These are phyloP conservation scores for Hyphantria cunea DNA, from an alignment of 1,140 invertebrate species.

Conservation along the genomic window DNA sequence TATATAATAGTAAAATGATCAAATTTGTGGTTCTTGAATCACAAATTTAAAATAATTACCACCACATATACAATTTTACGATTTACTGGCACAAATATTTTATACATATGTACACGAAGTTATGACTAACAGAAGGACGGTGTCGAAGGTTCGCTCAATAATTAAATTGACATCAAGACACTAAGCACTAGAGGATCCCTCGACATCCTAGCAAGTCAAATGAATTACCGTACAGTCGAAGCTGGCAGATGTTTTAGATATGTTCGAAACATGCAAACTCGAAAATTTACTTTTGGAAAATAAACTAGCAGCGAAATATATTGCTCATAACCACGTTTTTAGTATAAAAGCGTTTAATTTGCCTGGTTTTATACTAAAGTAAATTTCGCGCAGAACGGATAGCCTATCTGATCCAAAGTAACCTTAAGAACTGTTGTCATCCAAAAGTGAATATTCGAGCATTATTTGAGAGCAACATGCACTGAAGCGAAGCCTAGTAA, in stretches of 20 bases:
- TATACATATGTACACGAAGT: slow-evolving; percentile 32
- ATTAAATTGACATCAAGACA: slow-evolving; percentile 46
- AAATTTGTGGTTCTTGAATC: too few species aligned
- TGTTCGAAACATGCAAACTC: slow-evolving; percentile 42
- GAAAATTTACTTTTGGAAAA: slow-evolving; percentile 60
- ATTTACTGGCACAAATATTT: slow-evolving; percentile 18
- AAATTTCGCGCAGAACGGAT: too few species aligned
- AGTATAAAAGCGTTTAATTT: too few species aligned
- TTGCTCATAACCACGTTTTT: too few species aligned
- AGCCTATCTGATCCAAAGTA: too few species aligned
- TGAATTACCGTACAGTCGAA: slow-evolving; percentile 70
- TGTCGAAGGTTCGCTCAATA: slow-evolving; percentile 66
- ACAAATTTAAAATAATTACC: not conserved
- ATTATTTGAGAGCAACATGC: slow-evolving; percentile 40
- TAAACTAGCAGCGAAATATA: too few species aligned
- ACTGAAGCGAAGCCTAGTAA: slow-evolving; percentile 57
- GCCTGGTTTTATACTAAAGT: too few species aligned
- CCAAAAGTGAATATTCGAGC: slow-evolving; percentile 46
- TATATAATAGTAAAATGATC: not conserved
- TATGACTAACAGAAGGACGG: slow-evolving; percentile 41
- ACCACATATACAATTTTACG: not conserved
- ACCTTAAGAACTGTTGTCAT: slow-evolving; percentile 1
- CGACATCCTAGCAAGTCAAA: slow-evolving; percentile 79
- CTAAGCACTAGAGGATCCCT: slow-evolving; percentile 53
- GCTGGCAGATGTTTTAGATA: slow-evolving; percentile 41